Percentiles rank a stretch among this genome's conserved stretches.
These are phyloP conservation scores for Pteria penguin DNA, from an alignment of 2,888 invertebrate genomes.

Conservation along the genomic window DNA sequence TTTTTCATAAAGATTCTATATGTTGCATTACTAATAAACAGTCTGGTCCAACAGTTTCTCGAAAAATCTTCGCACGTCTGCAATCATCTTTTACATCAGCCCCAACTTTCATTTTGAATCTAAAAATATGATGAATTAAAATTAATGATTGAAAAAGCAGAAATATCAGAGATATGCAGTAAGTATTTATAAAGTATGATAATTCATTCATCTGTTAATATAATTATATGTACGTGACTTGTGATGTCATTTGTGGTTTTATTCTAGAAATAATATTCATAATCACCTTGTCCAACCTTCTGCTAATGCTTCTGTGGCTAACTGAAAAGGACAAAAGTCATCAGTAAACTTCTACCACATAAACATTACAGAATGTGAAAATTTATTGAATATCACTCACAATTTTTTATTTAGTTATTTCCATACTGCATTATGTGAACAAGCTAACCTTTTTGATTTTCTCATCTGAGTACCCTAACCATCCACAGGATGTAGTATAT, in stretches of 20 bases:
- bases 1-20: no score
- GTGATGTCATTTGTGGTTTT: no score
- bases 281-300: constrained; percentile 86
- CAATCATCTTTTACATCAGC: constrained; percentile 88
- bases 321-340: constrained; percentile 64
- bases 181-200: no score
- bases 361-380: no score
- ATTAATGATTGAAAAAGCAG: not conserved
- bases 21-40: constrained; percentile 89
- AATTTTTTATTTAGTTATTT: not conserved
- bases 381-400: not conserved
- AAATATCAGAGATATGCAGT: no score
- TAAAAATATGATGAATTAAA: no score
- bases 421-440: no score
- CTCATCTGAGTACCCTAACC: constrained; percentile 92
- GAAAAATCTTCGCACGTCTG: constrained; percentile 86
- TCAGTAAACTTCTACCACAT: not conserved
- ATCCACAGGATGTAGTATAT: constrained; percentile 90
- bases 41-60: constrained; percentile 88
- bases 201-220: no score
- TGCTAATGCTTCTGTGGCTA: constrained; percentile 87
- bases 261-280: no score
- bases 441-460: constrained; percentile 85
- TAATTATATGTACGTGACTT: no score
- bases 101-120: constrained; percentile 95